phyloP scores from a whole-genome alignment of 92 coral and sea anemone genomes.

The Zoanthus sociatus region DNA sequence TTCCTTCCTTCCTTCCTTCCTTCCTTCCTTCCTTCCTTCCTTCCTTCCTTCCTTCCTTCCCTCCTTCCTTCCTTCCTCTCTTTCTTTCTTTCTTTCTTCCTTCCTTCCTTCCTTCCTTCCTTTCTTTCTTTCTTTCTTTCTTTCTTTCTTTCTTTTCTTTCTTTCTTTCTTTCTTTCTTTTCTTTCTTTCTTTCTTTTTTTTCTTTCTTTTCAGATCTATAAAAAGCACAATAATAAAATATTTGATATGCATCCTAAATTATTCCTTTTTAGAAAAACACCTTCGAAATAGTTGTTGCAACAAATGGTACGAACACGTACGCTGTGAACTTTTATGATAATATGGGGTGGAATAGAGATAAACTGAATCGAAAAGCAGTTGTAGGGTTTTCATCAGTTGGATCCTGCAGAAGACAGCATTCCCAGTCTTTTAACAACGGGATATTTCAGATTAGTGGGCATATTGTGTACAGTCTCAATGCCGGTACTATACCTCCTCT shows the following conservation, averaged over 20 bases:
- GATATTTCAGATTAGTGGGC: conserved; percentile 65
- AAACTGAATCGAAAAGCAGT: conserved; percentile 46
- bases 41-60: too few species aligned
- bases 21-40: neutral
- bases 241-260: too few species aligned
- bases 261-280: conserved; percentile 56
- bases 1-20: neutral
- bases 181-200: neutral
- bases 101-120: neutral
- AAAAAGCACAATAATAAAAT: neutral
- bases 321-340: conserved; percentile 59
- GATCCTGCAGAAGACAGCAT: conserved; percentile 26
- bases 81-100: too few species aligned
- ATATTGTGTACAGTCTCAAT: conserved; percentile 53
- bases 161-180: neutral
- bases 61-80: too few species aligned
- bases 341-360: conserved; percentile 68
- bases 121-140: neutral
- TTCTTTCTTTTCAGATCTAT: neutral
- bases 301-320: conserved; percentile 68
- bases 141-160: neutral
- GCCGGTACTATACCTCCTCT: conserved; percentile 20
- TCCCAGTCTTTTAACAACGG: conserved; percentile 13
- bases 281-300: conserved; percentile 69
- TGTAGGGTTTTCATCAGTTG: conserved; percentile 68